Evolutionary conservation across 2,888 invertebrate genomes (phyloP), one percentile per base, ranked within the genome.

Genomic region (Allolobophora icterica): DNA sequence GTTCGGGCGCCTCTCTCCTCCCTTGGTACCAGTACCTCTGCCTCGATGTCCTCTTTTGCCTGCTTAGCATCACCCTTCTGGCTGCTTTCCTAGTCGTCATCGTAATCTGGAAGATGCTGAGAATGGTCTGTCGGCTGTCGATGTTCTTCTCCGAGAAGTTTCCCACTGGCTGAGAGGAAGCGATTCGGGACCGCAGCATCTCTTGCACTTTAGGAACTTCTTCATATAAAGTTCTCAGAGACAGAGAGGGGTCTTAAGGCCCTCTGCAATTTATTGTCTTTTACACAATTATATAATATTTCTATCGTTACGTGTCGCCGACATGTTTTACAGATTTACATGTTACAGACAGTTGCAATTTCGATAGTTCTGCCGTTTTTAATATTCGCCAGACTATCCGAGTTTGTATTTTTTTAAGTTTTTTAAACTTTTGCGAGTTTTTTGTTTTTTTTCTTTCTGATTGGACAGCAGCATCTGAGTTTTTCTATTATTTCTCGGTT

Each of bases 21-120:
- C 84, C 90, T 19, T 91, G 92, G 92, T 90, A 90, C 52, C 91
- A 92, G 90, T 92, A 92, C 84, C 45, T 91, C 58, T 92, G 91
- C 15, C 89, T 92, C 33, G 92, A 92, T 52, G 92, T 91, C 38
- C 38, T 87, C 15, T 17, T 87, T 0, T 87, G 87, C n/a, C 87
- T 87, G 34, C 38, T 87, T 15, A 35, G 34, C 11, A 87, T 87
- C 87, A 38, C 19, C 34, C 34, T 38, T 6, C 21, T 38, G 33
- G 87, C 34, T 87, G 35, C 17, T 17, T 87, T 87, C 19, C 34
- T 87, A 35, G 87, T 19, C 19, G 35, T 1, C 6, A 24, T 34
- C 15, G 15, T 87, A 35, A 35, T 34, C 87, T 38, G 87, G 35
- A 35, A 38, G 35, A 2, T 24, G 21, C 21, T 87, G 35, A 87